These are phyloP conservation scores for Hesperia comma DNA, from an alignment of 2,888 invertebrate genomes.

Conservation along the genomic window DNA sequence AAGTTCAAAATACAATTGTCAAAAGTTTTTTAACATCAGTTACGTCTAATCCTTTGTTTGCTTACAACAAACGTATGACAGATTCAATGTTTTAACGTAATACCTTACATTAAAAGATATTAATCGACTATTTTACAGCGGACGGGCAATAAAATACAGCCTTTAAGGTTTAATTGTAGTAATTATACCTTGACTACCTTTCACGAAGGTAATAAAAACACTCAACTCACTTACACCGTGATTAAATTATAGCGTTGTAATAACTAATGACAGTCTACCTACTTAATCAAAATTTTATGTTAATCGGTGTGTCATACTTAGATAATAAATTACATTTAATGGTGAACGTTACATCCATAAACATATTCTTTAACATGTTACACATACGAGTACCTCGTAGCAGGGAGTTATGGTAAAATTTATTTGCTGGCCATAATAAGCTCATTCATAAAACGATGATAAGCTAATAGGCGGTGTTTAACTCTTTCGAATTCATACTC, in stretches of 20 bases:
- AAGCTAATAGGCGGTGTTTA: too few relatives aligned
- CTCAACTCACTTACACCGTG: slow-evolving; percentile 65
- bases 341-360: too few relatives aligned
- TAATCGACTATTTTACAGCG: slow-evolving; percentile 7
- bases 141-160: slow-evolving; percentile 56
- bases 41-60: too few relatives aligned
- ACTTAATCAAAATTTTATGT: neutral
- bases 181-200: slow-evolving; percentile 62
- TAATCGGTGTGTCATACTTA: neutral
- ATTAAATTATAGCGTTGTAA: slow-evolving; percentile 68
- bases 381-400: too few relatives aligned
- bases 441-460: too few relatives aligned
- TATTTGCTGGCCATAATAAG: too few relatives aligned
- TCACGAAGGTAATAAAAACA: slow-evolving; percentile 62
- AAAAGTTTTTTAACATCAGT: too few relatives aligned
- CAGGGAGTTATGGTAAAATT: too few relatives aligned
- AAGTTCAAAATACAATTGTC: too few relatives aligned
- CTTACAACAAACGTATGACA: neutral
- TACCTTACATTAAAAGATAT: slow-evolving; percentile 4
- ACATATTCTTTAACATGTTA: too few relatives aligned
- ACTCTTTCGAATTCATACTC: too few relatives aligned
- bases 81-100: neutral
- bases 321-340: too few relatives aligned
- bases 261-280: neutral
- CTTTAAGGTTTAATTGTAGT: slow-evolving; percentile 52